These are phyloP conservation scores for Sus cebifrons DNA, from an alignment of 2,797 vertebrate genomes.

Conservation along the genomic window DNA sequence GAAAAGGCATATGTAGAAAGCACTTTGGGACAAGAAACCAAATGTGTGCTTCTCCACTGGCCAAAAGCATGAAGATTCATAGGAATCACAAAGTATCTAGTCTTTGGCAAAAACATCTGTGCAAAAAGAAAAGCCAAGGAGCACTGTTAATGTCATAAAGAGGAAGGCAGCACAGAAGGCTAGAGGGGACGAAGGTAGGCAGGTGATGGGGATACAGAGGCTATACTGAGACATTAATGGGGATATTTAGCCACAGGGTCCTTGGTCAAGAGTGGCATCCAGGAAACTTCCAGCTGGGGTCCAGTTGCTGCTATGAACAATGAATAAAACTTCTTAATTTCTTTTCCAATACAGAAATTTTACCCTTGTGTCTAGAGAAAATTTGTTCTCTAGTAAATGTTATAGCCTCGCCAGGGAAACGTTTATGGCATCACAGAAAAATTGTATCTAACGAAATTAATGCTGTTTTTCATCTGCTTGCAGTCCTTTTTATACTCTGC, in stretches of 20 bases:
- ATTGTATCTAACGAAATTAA: constrained; percentile 34
- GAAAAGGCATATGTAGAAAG: constrained; percentile 71
- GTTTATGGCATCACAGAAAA: not conserved
- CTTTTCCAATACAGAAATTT: constrained; percentile 46
- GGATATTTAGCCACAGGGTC: accelerated
- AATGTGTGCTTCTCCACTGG: constrained; percentile 19
- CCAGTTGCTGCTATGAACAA: not conserved
- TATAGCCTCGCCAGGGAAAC: not conserved
- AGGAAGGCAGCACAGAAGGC: accelerated
- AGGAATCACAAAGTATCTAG: not conserved
- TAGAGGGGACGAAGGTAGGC: not conserved
- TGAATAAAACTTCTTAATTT: constrained; percentile 1
- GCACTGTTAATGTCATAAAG: not conserved
- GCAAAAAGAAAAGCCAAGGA: not conserved
- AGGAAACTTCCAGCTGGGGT: not conserved
- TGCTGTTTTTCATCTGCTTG: not conserved
- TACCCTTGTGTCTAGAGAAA: not conserved
- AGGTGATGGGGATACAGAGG: not conserved
- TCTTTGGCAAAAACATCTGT: not conserved
- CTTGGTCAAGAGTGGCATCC: not conserved
- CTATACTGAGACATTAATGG: not conserved
- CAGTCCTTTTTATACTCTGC: constrained; percentile 41
- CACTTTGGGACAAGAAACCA: constrained; percentile 63
- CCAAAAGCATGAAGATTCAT: not conserved
- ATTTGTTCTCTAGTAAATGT: not conserved